Conservation (phyloP, 2,888 invertebrate genomes). For the Chironomus riparius region DNA sequence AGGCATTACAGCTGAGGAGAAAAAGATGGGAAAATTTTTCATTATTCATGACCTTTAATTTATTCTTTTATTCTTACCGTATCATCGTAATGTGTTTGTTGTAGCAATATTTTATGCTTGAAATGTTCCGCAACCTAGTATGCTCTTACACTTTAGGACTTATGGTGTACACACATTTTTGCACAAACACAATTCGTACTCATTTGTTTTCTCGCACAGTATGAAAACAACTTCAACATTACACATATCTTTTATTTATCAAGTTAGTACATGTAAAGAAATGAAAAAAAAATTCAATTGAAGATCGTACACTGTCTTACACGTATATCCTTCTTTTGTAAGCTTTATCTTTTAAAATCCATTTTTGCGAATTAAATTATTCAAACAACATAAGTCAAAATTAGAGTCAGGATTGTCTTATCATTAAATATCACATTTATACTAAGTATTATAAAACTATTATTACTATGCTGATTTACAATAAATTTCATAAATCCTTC, state of each 20-base stretch:
- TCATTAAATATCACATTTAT: no score
- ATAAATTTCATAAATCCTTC: no score
- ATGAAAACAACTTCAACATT: background rate
- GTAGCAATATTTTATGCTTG: conserved; percentile 15
- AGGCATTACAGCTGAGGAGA: background rate
- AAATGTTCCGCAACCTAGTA: background rate
- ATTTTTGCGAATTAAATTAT: no score
- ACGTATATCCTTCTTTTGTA: no score
- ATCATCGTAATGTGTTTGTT: conserved; percentile 21
- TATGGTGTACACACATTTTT: background rate
- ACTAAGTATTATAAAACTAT: no score
- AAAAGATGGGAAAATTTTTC: conserved; percentile 16
- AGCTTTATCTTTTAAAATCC: no score
- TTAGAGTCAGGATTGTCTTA: no score
- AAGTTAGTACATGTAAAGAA: background rate
- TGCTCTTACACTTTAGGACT: background rate
- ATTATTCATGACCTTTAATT: conserved; percentile 27
- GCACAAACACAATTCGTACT: background rate
- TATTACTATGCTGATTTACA: no score
- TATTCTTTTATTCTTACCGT: conserved; percentile 10
- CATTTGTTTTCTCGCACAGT: no score
- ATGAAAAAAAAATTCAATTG: background rate
- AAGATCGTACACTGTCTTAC: no score
- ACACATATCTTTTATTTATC: conserved; percentile 24
- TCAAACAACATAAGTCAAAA: no score